These are phyloP conservation scores for Conus ventricosus DNA, from an alignment of 1,140 invertebrate genomes.

Conservation along the genomic window DNA sequence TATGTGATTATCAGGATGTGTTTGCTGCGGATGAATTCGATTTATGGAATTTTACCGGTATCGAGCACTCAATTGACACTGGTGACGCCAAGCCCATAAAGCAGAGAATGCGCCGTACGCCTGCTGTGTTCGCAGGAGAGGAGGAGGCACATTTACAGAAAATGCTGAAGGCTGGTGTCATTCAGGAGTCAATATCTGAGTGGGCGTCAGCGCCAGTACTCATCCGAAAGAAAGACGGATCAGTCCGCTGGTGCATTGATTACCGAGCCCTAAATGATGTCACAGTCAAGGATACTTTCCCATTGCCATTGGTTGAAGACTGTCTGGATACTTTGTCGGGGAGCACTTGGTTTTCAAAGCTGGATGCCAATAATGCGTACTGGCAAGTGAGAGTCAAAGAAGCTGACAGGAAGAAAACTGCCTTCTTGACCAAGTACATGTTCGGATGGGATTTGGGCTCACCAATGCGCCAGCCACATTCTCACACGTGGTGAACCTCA, in stretches of 20 bases:
- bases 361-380: slow-evolving; percentile 39
- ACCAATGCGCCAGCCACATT: slow-evolving; percentile 40
- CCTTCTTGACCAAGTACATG: slow-evolving; percentile 45
- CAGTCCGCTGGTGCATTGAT: slow-evolving; percentile 74
- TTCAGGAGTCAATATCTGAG: slow-evolving; percentile 36
- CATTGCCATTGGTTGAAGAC: slow-evolving; percentile 76
- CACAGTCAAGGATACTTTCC: slow-evolving; percentile 75
- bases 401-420: slow-evolving; percentile 49
- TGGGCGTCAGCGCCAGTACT: slow-evolving; percentile 56
- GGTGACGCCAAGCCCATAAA: slow-evolving; percentile 29
- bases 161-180: slow-evolving; percentile 47
- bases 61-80: slow-evolving; percentile 49
- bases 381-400: slow-evolving; percentile 42
- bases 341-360: slow-evolving; percentile 31
- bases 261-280: slow-evolving; percentile 74
- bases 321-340: slow-evolving; percentile 41
- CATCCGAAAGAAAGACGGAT: slow-evolving; percentile 77
- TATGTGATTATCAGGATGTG: slow-evolving; percentile 44
- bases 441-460: slow-evolving; percentile 47
- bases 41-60: slow-evolving; percentile 34
- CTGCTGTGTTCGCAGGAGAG: slow-evolving; percentile 36
- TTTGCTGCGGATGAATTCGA: slow-evolving; percentile 52
- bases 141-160: slow-evolving; percentile 37
- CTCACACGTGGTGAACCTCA: slow-evolving; percentile 8
- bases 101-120: slow-evolving; percentile 33